Percentiles rank a stretch among this genome's conserved stretches.
Conservation (phyloP, 1,140 invertebrate species). For the Euwallacea fornicatus region DNA sequence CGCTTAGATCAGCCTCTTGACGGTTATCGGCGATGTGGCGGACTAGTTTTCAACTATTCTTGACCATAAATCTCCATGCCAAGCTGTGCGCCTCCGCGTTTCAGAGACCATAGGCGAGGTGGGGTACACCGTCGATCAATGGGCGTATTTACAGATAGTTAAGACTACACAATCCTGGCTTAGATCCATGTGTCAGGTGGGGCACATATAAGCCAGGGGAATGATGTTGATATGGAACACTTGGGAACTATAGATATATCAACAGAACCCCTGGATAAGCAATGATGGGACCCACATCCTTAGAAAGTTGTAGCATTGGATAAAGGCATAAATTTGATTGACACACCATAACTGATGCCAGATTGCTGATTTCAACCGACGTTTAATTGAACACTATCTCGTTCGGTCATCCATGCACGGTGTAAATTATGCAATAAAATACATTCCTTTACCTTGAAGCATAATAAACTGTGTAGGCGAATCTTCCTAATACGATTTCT, state of each 20-base stretch:
- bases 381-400: no score
- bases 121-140: conserved; percentile 16
- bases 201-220: no score
- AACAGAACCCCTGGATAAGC: no score
- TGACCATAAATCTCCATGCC: conserved; percentile 28
- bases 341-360: no score
- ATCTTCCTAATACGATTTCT: conserved; percentile 30
- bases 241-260: no score
- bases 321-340: no score
- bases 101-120: conserved; percentile 24
- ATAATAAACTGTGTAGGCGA: conserved; percentile 22
- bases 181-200: no score
- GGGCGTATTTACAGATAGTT: conserved; percentile 21
- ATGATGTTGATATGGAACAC: no score
- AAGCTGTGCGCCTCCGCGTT: conserved; percentile 26
- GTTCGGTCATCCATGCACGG: no score
- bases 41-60: conserved; percentile 28
- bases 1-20: not conserved
- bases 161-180: not conserved
- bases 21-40: conserved; percentile 8
- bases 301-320: no score
- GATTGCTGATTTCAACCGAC: no score
- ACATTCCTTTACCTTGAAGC: conserved; percentile 31
- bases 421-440: conserved; percentile 19
- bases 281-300: no score